These are phyloP conservation scores for Peromyscus nudipes DNA, from an alignment of 2,797 vertebrate species.

Conservation along the genomic window DNA sequence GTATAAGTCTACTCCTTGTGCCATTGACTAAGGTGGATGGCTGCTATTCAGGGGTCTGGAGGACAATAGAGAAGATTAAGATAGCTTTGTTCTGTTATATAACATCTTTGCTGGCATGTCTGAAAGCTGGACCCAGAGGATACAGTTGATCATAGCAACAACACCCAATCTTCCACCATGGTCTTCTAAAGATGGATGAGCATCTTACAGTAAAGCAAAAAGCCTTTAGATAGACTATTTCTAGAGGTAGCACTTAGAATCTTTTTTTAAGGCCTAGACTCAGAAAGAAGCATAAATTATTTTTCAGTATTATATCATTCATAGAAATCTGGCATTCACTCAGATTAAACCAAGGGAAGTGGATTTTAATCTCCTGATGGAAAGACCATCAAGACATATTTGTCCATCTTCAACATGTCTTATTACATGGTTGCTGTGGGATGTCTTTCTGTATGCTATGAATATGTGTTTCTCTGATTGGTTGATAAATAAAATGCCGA, in stretches of 20 bases:
- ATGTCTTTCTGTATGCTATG: too few relatives aligned
- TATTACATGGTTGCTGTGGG: neutral
- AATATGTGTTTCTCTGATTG: too few relatives aligned
- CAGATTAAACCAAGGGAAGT: neutral
- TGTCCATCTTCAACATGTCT: neutral
- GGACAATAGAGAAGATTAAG: neutral
- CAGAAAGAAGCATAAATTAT: neutral
- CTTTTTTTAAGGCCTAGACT: neutral
- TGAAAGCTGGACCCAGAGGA: neutral
- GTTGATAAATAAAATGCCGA: too few relatives aligned
- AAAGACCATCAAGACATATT: neutral
- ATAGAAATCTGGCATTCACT: neutral
- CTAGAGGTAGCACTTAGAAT: neutral
- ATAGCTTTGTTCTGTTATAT: neutral
- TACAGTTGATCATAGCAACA: neutral
- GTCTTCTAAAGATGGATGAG: neutral
- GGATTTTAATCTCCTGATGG: neutral
- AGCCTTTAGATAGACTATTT: neutral
- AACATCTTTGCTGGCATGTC: neutral
- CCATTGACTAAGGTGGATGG: neutral
- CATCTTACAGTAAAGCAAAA: neutral
- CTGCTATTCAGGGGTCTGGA: neutral
- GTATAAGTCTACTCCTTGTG: neutral
- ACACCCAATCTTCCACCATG: neutral
- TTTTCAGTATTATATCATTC: neutral